A percentile compares a stretch with the other conserved stretches of the same genome.
Conservation (phyloP, 2,113 vertebrate genomes). For the Ptychochromis oligacanthus region DNA sequence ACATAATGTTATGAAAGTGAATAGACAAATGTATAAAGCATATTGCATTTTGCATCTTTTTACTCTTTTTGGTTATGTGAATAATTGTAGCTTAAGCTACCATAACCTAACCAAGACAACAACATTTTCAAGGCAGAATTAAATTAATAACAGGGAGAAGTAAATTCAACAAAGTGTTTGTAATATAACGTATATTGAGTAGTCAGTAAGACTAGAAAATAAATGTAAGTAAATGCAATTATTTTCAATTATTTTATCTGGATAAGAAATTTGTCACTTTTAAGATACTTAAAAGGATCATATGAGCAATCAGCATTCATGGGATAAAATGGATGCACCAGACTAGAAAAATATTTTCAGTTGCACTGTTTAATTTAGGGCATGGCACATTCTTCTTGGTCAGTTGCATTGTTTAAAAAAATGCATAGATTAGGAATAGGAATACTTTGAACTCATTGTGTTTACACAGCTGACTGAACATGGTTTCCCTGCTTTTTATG, state of each 20-base stretch:
- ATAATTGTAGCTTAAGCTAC: background rate
- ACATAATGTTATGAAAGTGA: background rate
- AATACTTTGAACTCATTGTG: background rate
- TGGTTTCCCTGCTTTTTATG: background rate
- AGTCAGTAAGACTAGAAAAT: background rate
- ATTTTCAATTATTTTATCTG: background rate
- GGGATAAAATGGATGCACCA: background rate
- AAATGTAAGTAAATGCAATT: background rate
- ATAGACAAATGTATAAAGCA: background rate
- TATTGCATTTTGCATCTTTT: too few relatives aligned
- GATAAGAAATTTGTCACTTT: accelerated
- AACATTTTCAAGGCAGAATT: background rate
- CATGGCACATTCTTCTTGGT: background rate
- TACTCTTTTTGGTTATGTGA: background rate
- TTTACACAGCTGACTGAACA: conserved; percentile 3
- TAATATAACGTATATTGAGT: background rate
- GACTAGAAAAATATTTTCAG: background rate
- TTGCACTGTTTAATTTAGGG: background rate
- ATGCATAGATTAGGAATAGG: background rate
- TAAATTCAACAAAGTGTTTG: too few relatives aligned
- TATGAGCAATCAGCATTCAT: background rate
- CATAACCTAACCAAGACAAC: background rate
- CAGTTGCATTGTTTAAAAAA: background rate
- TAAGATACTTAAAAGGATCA: background rate
- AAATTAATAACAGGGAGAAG: background rate